Evolutionary conservation across 2,888 invertebrate genomes (phyloP).

Genomic region (Rhodophaea formosa): DNA sequence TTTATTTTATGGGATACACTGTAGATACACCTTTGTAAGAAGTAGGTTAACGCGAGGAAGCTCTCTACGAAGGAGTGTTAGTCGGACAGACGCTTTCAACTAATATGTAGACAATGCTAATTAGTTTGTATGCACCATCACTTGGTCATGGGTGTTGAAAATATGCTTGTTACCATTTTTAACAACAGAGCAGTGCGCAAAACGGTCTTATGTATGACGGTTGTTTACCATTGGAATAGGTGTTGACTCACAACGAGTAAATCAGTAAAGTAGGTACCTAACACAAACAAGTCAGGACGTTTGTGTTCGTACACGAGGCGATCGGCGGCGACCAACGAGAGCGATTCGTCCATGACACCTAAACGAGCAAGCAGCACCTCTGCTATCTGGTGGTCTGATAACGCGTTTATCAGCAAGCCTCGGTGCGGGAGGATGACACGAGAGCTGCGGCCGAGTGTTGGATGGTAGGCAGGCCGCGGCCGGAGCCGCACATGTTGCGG

Average conservation of each 20-base stretch:
- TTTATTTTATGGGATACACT: too few species aligned
- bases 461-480: conserved; percentile 47
- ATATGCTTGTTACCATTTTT: neutral
- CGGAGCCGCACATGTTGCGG: conserved; percentile 73
- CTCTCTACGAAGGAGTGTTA: neutral
- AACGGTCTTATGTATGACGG: conserved; percentile 29
- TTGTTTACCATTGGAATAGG: conserved; percentile 45
- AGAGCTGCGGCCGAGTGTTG: conserved; percentile 56
- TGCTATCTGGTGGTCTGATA: conserved; percentile 77
- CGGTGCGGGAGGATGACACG: conserved; percentile 61
- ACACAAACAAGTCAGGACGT: conserved; percentile 58
- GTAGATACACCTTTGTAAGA: too few species aligned
- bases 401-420: conserved; percentile 69
- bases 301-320: conserved; percentile 54
- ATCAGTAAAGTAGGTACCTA: conserved; percentile 42
- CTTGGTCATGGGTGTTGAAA: conserved; percentile 13
- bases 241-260: conserved; percentile 53
- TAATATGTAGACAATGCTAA: neutral
- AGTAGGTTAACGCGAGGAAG: too few species aligned
- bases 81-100: too few species aligned
- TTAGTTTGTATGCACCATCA: neutral
- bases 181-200: conserved; percentile 30
- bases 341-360: conserved; percentile 73
- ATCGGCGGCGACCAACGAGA: conserved; percentile 43
- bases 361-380: conserved; percentile 76